Evolutionary conservation across 1,140 invertebrate species (phyloP).

Genomic region (Chrysoperla carnea): DNA sequence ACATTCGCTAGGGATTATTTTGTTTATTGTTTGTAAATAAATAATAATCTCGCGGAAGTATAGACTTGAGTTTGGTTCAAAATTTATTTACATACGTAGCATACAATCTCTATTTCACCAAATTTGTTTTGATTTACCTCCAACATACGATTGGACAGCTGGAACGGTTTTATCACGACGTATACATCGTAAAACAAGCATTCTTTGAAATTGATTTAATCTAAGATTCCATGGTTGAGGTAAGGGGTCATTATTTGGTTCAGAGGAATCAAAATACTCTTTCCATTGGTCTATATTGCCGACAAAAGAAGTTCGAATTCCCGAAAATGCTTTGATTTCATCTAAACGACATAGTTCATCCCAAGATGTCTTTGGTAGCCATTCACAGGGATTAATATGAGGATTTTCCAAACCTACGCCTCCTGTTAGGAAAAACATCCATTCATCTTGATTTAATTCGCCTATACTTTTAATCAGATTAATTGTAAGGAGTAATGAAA

Average conservation of each 20-base stretch:
- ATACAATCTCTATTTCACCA: no score
- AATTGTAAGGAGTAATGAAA: conserved; percentile 68
- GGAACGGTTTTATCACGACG: conserved; percentile 80
- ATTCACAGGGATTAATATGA: conserved; percentile 45
- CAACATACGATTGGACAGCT: conserved; percentile 55
- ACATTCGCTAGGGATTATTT: no score
- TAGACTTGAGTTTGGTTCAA: no score
- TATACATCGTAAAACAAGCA: conserved; percentile 66
- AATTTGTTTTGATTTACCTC: conserved; percentile 30
- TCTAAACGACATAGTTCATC: conserved; percentile 60
- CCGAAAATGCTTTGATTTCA: conserved; percentile 34
- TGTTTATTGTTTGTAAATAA: no score
- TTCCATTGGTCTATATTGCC: conserved; percentile 49
- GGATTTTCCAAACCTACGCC: conserved; percentile 68
- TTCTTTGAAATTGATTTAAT: conserved; percentile 50
- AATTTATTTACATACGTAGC: no score
- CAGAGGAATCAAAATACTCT: conserved; percentile 44
- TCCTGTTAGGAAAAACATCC: conserved; percentile 80
- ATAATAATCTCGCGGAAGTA: no score
- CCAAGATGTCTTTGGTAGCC: conserved; percentile 67
- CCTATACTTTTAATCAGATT: conserved; percentile 62
- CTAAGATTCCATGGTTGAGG: conserved; percentile 48
- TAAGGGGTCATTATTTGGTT: conserved; percentile 45
- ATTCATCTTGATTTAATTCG: conserved; percentile 49
- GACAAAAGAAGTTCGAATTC: conserved; percentile 39